Evolutionary conservation across 2,113 vertebrate species (phyloP), one percentile per base, ranked within the genome.

Genomic region (Stictonetta naevosa): DNA sequence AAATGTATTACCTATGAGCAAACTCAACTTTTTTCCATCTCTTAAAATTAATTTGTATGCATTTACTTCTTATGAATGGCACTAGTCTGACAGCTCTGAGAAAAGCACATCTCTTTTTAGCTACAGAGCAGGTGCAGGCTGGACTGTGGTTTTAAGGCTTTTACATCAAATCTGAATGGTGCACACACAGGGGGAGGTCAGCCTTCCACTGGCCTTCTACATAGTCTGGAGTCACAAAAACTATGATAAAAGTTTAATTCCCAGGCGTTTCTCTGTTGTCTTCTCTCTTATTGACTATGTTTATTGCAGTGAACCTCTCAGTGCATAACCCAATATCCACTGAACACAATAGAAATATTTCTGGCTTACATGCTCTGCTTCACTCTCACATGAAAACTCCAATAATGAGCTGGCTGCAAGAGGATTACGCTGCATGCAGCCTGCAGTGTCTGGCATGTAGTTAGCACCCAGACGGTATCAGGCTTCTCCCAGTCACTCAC

Each of bases 11-110:
- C 76, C 91, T 88, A 72, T 34, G 75, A 93, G 87, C 67, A 95
- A 92, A 90, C 46, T 31, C 80, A 90, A 90, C 81, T 72, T 88
- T 55, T 92, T 90, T 92, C 88, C 44, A 88, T 74, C 52, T 69
- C 78, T 89, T 95, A 79, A 92, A 89, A 95, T 93, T 92, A 96
- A 93, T 96, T 84, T 88, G 77, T 94, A 83, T 90, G 90, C 86
- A 89, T 91, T 87, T 90, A 83, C 66, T 72, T 36, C 63, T 94
- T 92, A 78, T 76, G 91, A 97, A 92, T 11, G 29, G 81, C 86
- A 92, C 68, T 75, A 69, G 33, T 58, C 90, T 96, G 95, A 93
- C 93, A 94, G 84, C 28, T 93, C 60, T 73, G 73, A 71, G 62
- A 71, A 93, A 86, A 90, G 52, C 82, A 93, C 26, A 91, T 86